Evolutionary conservation across 2,888 invertebrate species (phyloP), one percentile per base, ranked within the genome.

Genomic region (Halictus quadricinctus): DNA sequence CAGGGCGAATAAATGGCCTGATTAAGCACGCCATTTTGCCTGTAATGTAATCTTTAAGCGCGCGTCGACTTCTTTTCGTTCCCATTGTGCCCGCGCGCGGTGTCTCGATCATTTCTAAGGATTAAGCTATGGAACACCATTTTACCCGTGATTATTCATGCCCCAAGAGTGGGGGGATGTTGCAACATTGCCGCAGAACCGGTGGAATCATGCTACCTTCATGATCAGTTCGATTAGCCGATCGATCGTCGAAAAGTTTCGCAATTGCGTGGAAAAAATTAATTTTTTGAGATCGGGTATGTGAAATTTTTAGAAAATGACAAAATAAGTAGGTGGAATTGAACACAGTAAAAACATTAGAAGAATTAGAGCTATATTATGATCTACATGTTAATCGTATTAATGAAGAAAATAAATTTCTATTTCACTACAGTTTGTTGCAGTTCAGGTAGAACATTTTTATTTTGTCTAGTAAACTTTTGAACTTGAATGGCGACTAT

Each of bases 1-100:
- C 15, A 12, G 85, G 84, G 87, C 90, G 92, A 92, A 93, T 92
- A 93, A 93, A 92, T 91, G 91, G 92, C 88, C 91, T 93, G 93
- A 93, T 93, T 93, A 92, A 93, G 90, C 87, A 88, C 90, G 91
- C 93, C 91, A 92, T 92, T 93, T 93, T 92, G 89, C 84, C 80
- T 91, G 91, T 92, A 92, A 92, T 92, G 90, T 87, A 92, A 92
- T 92, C 90, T 92, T 92, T 90, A 88, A 88, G 76, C 83, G 73
- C 73, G 66, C 80, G 80, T 75, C 74, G 78, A 86, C 86, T 86
- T 86, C 82, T 80, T 75, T 29, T 80, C 85, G 72, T 50, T 18
- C 21, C 86, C 85, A 90, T 90, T 90, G 90, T 91, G 83, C 85
- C 72, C 18, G 85, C 70, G 54, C 69, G 86, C 80, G 86, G 81